Evolutionary conservation across 1,140 invertebrate species (phyloP), one percentile per base, ranked within the genome.

Genomic region (Geopemphigus sp.): DNA sequence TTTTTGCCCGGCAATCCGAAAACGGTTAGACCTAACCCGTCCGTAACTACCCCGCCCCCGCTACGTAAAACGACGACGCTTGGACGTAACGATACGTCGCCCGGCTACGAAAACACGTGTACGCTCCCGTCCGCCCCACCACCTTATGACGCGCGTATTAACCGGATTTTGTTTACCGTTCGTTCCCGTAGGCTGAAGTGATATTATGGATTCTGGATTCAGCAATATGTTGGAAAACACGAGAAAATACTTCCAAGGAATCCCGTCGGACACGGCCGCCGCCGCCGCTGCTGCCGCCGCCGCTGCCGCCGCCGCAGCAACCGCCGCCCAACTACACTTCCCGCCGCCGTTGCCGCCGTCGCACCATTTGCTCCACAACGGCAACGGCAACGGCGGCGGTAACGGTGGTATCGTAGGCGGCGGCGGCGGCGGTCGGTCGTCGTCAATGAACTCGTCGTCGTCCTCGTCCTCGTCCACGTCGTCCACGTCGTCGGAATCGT

Each of bases 221-320:
- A 90, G 89, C 85, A 92, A 92, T 89, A 90, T 92, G 87, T 87
- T 92, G 88, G 91, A 92, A 89, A 91, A 90, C 86, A 90, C 90
- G 85, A 90, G 91, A 84, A 91, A 91, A 87, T 92, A 91, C 87
- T 92, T 92, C 86, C 90, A 92, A 88, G 91, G 91, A 85, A 86
- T 92, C 84, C 91, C 91, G 83, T 86, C 88, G 64, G 86, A 87
- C 81, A 84, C 86, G 82, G 85, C 88, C 84, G 84, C 86, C n/a
- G 32, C 57, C 15, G 39, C 74, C 22, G 74, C 73, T 85, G 85
- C 83, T 76, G 85, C 85, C 81, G 32, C 32, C 32, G 32, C 32
- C 3, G 32, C 32, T 8, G 32, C 32, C 32, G 32, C 32, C 32
- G 83, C 84, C 81, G 84, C 85, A 83, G 84, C 85, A 66, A 86